Evolutionary conservation across 2,113 vertebrate species (phyloP), one percentile per base, ranked within the genome.

Genomic region (mouse (Mus musculus)): DNA sequence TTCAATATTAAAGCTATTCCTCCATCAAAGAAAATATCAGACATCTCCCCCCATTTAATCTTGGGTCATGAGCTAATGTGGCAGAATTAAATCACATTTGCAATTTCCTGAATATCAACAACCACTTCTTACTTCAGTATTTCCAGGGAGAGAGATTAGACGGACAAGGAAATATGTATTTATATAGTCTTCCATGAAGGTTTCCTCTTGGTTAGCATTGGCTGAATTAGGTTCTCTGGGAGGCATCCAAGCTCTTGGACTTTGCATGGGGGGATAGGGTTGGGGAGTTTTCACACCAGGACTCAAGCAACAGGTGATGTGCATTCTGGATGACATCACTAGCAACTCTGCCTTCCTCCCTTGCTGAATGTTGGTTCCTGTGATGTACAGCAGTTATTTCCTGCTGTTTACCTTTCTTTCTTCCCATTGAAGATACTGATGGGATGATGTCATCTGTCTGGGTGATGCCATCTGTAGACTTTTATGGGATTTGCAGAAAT

Each of bases 381-480:
- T 20, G 33, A 19, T 61, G 22, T 1, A 12, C 0, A 54, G 6
- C 54, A 71, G 67, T 19, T 93, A n/a, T 71, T 90, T 90, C 80
- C 22, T 14, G 69, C 8, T 39, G 17, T 82, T 95, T 71, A 95
- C 19, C 36, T n/a, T 96, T 81, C 24, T n/a, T 96, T 71, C 65
- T 92, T n/a, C 9, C 69, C 56, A 8, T 33, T 89, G 26, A 65
- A 76, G 46, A 16, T 61, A 1, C 9, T 86, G 17, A 75, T 10
- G 61, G 22, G 61, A 63, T 63, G 63, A 65, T 65, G 30, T 69
- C 65, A 69, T 69, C 65, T 69, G 3, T 69, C 80, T 54, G 5
- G 81, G 19, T 85, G 42, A 63, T 72, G 0, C 13, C 46, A 46
- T 93, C 75, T 75, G 19, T 28, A 81, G 36, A 91, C 54, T 76